phyloP scores from a whole-genome alignment of 2,888 invertebrate species.

The Brachycybe producta region DNA sequence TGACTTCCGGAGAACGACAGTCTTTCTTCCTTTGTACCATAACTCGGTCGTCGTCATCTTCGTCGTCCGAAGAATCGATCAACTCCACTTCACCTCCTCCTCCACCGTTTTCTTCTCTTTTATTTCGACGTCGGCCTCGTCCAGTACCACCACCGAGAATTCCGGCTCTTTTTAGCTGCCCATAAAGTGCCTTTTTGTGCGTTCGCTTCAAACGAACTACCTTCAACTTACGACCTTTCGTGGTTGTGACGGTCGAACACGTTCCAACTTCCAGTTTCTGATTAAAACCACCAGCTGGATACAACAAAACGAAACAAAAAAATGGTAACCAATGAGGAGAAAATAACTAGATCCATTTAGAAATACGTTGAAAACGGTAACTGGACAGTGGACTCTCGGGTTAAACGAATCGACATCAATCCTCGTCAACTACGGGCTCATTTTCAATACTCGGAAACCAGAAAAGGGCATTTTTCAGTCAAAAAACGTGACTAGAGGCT shows the following conservation, averaged over 20 bases:
- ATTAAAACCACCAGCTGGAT: neutral
- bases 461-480: too few relatives aligned
- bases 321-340: neutral
- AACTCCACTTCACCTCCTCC: neutral
- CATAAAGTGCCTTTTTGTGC: neutral
- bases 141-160: neutral
- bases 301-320: neutral
- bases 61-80: neutral
- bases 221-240: conserved; percentile 7
- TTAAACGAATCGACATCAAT: too few relatives aligned
- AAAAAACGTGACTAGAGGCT: too few relatives aligned
- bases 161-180: conserved; percentile 11
- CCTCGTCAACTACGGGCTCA: too few relatives aligned
- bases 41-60: conserved; percentile 11
- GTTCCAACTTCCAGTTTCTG: conserved; percentile 5
- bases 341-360: neutral
- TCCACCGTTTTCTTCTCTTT: too few relatives aligned
- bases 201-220: conserved; percentile 3
- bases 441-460: too few relatives aligned
- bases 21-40: conserved; percentile 19
- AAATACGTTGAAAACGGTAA: too few relatives aligned
- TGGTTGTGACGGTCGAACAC: conserved; percentile 8
- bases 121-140: too few relatives aligned
- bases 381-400: too few relatives aligned
- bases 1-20: conserved; percentile 5